phyloP scores from a whole-genome alignment of 2,888 invertebrate species.

The Desoria tigrina region DNA sequence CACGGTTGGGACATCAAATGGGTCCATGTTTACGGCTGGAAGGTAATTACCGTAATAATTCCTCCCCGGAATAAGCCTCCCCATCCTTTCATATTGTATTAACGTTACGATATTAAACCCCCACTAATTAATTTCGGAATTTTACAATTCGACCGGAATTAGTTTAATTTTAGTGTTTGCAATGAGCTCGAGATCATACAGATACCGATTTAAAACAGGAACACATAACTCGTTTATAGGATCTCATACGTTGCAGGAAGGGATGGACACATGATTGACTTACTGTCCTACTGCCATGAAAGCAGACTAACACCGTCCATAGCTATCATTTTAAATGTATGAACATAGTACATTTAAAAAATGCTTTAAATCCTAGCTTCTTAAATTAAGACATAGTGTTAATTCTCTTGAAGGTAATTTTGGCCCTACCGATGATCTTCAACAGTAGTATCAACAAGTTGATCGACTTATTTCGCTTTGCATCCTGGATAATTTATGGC shows the following conservation, averaged over 20 bases:
- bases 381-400: not conserved
- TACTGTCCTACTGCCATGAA: slow-evolving; percentile 87
- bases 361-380: not conserved
- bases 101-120: too few species aligned
- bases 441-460: slow-evolving; percentile 90
- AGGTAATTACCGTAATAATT: too few species aligned
- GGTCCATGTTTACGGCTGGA: slow-evolving; percentile 57
- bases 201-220: not conserved
- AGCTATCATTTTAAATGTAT: slow-evolving; percentile 88
- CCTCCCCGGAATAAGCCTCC: too few species aligned
- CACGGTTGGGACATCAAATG: slow-evolving; percentile 90
- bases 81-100: too few species aligned
- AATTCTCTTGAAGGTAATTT: slow-evolving; percentile 57
- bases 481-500: slow-evolving; percentile 97
- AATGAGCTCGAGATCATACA: not conserved
- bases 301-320: slow-evolving; percentile 87
- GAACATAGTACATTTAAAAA: slow-evolving; percentile 57
- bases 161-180: not conserved
- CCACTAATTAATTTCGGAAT: too few species aligned
- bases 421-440: slow-evolving; percentile 86
- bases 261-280: slow-evolving; percentile 86
- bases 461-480: slow-evolving; percentile 97
- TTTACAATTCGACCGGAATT: too few species aligned
- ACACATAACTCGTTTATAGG: slow-evolving; percentile 57
- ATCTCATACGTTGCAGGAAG: slow-evolving; percentile 90